Conservation (phyloP, 2,797 vertebrate species). For the Sphaeramia orbicularis region DNA sequence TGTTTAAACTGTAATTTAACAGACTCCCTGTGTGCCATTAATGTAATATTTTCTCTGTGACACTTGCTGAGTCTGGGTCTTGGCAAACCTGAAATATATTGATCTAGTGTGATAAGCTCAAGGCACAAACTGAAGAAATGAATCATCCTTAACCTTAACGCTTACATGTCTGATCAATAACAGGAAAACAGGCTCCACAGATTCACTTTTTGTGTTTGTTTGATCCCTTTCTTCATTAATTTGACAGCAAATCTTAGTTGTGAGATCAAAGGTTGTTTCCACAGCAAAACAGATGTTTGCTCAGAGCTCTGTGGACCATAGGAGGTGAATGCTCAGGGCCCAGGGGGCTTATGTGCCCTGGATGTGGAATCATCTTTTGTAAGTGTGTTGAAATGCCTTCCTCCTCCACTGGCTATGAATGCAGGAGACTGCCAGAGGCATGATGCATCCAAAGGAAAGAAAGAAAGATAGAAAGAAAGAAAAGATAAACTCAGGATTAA, state of each 20-base stretch:
- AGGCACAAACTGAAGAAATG: slow-evolving; percentile 41
- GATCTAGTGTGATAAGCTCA: slow-evolving; percentile 32
- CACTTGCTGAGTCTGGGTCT: slow-evolving; percentile 11
- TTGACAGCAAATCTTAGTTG: slow-evolving; percentile 46
- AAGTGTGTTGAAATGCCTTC: slow-evolving; percentile 70
- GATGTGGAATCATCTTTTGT: slow-evolving; percentile 73
- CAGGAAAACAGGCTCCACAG: slow-evolving; percentile 19
- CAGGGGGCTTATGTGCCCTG: slow-evolving; percentile 64
- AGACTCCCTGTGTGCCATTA: slow-evolving; percentile 12
- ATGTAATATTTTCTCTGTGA: slow-evolving; percentile 19
- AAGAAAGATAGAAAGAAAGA: slow-evolving; percentile 13
- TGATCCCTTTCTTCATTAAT: slow-evolving; percentile 57
- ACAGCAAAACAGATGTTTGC: slow-evolving; percentile 77
- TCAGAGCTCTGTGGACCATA: slow-evolving; percentile 59
- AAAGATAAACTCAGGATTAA: slow-evolving; percentile 21
- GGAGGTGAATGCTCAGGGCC: slow-evolving; percentile 51
- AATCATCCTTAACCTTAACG: slow-evolving; percentile 49
- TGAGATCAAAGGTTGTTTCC: slow-evolving; percentile 73
- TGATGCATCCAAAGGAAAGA: slow-evolving; percentile 17
- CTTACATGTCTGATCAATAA: slow-evolving; percentile 51
- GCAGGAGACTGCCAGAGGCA: slow-evolving; percentile 49
- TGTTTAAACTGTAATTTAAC: slow-evolving; percentile 12
- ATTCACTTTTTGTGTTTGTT: slow-evolving; percentile 41
- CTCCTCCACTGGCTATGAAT: slow-evolving; percentile 55
- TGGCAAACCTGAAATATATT: slow-evolving; percentile 29